These are phyloP conservation scores for Clarias fuscus DNA, from an alignment of 2,797 vertebrate species.

Conservation along the genomic window DNA sequence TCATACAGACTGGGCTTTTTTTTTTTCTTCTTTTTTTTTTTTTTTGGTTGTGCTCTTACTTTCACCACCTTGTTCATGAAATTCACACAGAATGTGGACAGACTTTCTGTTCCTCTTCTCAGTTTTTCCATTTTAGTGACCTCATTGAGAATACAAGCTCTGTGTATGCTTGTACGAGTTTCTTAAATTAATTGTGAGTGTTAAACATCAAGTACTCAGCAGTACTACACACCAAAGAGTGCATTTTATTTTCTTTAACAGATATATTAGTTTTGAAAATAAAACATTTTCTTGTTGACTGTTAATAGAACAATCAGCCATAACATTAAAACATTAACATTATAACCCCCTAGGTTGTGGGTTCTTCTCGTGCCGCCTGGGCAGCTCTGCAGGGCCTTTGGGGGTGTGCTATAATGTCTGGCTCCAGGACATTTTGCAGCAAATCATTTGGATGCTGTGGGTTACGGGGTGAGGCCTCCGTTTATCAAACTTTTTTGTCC, in stretches of 20 bases:
- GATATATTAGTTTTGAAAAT: background rate
- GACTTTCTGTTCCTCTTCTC: background rate
- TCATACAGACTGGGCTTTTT: background rate
- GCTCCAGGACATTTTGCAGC: no score
- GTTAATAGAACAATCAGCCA: background rate
- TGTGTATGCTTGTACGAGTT: background rate
- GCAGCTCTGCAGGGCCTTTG: no score
- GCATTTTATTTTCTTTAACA: background rate
- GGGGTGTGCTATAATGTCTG: no score
- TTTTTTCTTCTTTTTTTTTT: background rate
- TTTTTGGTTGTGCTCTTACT: background rate
- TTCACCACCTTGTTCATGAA: background rate
- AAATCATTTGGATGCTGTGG: no score
- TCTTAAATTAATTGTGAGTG: background rate
- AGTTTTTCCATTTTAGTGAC: slow-evolving; percentile 13
- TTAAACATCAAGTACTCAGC: background rate
- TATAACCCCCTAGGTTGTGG: no score
- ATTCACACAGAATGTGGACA: background rate
- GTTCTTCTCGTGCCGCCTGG: no score
- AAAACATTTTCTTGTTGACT: background rate
- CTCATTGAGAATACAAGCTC: background rate
- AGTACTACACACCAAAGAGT: background rate
- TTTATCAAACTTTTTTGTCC: no score
- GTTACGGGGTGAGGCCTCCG: no score
- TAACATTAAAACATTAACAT: no score